Conservation (phyloP, 2,797 vertebrate species). For the Arrhamphus sclerolepis region DNA sequence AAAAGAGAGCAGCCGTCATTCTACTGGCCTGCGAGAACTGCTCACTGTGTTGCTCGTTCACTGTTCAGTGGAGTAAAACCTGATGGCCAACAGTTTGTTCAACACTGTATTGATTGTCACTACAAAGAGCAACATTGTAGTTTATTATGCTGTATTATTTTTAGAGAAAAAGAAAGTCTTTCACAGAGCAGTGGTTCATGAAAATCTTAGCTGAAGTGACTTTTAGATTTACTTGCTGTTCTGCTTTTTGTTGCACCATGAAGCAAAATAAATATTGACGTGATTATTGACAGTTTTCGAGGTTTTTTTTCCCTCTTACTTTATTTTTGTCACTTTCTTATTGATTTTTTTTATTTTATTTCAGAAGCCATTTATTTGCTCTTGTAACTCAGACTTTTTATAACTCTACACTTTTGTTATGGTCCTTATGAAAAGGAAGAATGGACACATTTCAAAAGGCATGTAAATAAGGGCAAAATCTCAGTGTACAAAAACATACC, state of each 20-base stretch:
- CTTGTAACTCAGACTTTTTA: not conserved
- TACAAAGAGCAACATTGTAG: not conserved
- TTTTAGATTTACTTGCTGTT: conserved; percentile 27
- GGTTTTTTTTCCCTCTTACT: not conserved
- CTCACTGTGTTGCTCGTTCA: not conserved
- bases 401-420: conserved; percentile 13
- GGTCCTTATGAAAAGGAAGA: not conserved
- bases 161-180: not conserved
- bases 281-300: conserved; percentile 21
- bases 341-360: conserved; percentile 20
- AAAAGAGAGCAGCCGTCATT: not conserved
- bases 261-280: conserved; percentile 14
- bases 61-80: not conserved
- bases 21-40: too few species aligned
- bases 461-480: too few species aligned
- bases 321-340: not conserved
- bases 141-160: conserved; percentile 9
- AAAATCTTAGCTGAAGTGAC: conserved; percentile 12
- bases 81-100: conserved; percentile 2
- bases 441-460: not conserved
- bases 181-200: conserved; percentile 6
- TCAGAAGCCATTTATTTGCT: conserved; percentile 6
- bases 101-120: conserved; percentile 5
- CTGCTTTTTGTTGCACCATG: conserved; percentile 6
- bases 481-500: not conserved